phyloP scores from a whole-genome alignment of 2,113 vertebrate species.

The Alethe diademata region DNA sequence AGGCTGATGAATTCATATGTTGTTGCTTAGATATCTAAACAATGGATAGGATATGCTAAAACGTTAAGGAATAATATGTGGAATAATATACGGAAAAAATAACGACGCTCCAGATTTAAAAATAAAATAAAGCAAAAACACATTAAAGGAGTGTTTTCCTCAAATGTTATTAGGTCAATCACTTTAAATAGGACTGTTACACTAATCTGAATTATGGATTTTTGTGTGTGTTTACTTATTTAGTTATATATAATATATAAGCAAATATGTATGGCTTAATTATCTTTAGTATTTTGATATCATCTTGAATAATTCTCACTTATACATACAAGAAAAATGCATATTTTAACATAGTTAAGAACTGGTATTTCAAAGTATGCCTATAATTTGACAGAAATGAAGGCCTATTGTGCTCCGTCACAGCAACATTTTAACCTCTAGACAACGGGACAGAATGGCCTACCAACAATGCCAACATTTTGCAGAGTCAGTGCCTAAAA shows the following conservation, averaged over 20 bases:
- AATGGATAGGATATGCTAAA: slow-evolving; percentile 73
- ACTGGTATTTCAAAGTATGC: slow-evolving; percentile 52
- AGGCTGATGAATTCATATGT: slow-evolving; percentile 69
- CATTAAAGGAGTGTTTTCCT: slow-evolving; percentile 70
- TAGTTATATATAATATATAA: slow-evolving; percentile 75
- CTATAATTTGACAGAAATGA: slow-evolving; percentile 8
- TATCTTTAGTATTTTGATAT: slow-evolving; percentile 71
- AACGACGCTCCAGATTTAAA: slow-evolving; percentile 68
- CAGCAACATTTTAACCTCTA: slow-evolving; percentile 1
- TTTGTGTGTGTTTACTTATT: slow-evolving; percentile 70
- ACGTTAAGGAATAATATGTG: slow-evolving; percentile 75
- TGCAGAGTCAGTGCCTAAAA: background rate
- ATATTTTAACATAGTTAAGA: slow-evolving; percentile 65
- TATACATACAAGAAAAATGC: slow-evolving; percentile 68
- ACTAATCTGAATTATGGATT: slow-evolving; percentile 75
- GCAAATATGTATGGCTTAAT: slow-evolving; percentile 80
- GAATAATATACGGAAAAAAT: slow-evolving; percentile 70
- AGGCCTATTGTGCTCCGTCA: slow-evolving; percentile 19
- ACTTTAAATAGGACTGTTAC: slow-evolving; percentile 74
- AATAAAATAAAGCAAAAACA: slow-evolving; percentile 68
- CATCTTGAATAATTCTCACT: slow-evolving; percentile 68
- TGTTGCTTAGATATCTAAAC: slow-evolving; percentile 73
- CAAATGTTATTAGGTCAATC: slow-evolving; percentile 71
- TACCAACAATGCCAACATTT: background rate
- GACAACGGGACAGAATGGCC: background rate